Conservation (phyloP, 2,888 invertebrate genomes). For the Eubasilissa splendida region DNA sequence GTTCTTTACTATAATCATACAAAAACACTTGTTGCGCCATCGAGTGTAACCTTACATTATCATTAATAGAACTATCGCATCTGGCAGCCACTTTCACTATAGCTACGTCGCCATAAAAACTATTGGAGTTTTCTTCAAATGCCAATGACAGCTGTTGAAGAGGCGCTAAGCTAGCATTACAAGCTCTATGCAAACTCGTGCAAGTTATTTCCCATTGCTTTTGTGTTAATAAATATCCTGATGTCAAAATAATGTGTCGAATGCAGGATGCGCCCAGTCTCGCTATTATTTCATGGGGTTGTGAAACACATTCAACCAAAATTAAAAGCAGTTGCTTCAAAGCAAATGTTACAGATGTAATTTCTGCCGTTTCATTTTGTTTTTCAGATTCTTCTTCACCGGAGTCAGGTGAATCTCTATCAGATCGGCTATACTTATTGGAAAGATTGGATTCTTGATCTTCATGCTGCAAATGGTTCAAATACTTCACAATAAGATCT, state of each 20-base stretch:
- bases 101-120: constrained; percentile 93
- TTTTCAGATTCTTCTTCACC: constrained; percentile 61
- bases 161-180: constrained; percentile 89
- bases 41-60: constrained; percentile 88
- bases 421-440: constrained; percentile 61
- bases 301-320: constrained; percentile 91
- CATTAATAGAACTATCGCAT: constrained; percentile 87
- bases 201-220: constrained; percentile 92
- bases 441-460: constrained; percentile 63
- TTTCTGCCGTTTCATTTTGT: constrained; percentile 74
- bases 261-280: constrained; percentile 94
- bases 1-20: constrained; percentile 70
- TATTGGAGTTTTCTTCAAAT: constrained; percentile 92
- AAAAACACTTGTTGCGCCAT: constrained; percentile 91
- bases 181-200: constrained; percentile 86
- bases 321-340: constrained; percentile 89
- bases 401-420: constrained; percentile 62
- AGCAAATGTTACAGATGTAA: constrained; percentile 79
- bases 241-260: constrained; percentile 87
- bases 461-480: constrained; percentile 82
- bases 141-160: constrained; percentile 91
- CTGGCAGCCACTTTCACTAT: constrained; percentile 95
- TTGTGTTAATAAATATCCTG: constrained; percentile 85
- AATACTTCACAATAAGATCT: constrained; percentile 90
- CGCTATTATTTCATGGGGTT: constrained; percentile 91